These are phyloP conservation scores for Mionectes olivaceus DNA, from an alignment of 2,797 vertebrate species.

Conservation along the genomic window DNA sequence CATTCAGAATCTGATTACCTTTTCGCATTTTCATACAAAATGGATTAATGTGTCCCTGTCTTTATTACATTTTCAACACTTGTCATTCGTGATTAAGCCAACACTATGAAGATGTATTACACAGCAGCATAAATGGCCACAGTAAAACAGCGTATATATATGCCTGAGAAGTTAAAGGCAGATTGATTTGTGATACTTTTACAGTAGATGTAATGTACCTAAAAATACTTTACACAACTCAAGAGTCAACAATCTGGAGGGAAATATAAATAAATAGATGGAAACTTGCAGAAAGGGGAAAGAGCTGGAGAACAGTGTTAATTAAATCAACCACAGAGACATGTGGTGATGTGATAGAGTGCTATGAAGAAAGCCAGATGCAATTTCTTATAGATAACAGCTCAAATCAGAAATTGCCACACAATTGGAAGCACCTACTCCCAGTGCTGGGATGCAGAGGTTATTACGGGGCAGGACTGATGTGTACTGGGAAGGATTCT, in stretches of 20 bases:
- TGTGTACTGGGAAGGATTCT: background rate
- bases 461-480: background rate
- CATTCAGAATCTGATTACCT: constrained; percentile 81
- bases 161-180: constrained; percentile 64
- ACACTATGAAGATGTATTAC: constrained; percentile 78
- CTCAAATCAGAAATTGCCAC: constrained; percentile 5
- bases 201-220: constrained; percentile 39
- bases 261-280: constrained; percentile 57
- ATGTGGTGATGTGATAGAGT: background rate
- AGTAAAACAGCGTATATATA: constrained; percentile 66
- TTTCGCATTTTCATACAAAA: constrained; percentile 83
- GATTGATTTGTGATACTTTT: constrained; percentile 71
- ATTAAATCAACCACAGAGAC: constrained; percentile 7
- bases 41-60: constrained; percentile 79
- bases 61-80: constrained; percentile 83
- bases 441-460: background rate
- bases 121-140: constrained; percentile 68
- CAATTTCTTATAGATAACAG: background rate
- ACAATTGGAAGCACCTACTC: background rate
- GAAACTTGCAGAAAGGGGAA: background rate
- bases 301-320: background rate
- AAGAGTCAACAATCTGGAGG: constrained; percentile 47
- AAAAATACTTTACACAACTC: constrained; percentile 56
- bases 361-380: background rate
- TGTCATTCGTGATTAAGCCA: constrained; percentile 81